A percentile compares a stretch with the other conserved stretches of the same genome.
phyloP scores from a whole-genome alignment of 2,113 vertebrate genomes.

The Tapirus terrestris region DNA sequence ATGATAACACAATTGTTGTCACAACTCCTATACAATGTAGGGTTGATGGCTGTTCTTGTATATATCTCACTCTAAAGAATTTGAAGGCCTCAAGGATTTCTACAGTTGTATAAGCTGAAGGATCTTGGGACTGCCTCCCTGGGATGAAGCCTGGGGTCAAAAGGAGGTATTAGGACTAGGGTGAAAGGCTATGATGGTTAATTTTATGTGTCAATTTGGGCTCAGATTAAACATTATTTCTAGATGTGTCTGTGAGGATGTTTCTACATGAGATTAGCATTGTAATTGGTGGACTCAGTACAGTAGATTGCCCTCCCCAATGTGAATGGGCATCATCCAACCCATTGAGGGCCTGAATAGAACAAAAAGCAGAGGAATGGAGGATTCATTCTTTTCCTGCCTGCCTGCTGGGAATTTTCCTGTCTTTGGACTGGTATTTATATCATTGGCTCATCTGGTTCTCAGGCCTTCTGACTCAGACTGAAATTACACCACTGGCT shows the following conservation, averaged over 20 bases:
- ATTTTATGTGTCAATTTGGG: neutral
- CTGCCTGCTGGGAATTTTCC: neutral
- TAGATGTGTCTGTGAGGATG: neutral
- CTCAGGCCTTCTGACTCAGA: neutral
- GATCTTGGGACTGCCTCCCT: neutral
- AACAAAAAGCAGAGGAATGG: neutral
- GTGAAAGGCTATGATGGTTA: neutral
- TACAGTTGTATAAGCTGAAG: neutral
- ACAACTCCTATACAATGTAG: neutral
- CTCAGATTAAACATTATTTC: neutral
- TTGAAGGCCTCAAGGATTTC: neutral
- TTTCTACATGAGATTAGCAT: neutral
- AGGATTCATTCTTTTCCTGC: neutral
- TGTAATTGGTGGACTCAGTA: neutral
- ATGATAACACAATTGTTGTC: neutral
- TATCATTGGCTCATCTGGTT: neutral
- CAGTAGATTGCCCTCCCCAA: neutral
- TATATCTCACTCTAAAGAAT: neutral
- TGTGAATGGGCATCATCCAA: neutral
- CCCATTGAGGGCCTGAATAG: neutral
- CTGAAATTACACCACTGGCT: neutral
- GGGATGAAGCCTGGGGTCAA: neutral
- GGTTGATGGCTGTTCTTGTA: neutral
- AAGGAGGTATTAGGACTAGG: neutral
- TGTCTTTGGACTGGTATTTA: neutral